These are phyloP conservation scores for Megaceryle torquata DNA, from an alignment of 2,113 vertebrate genomes.

Conservation along the genomic window DNA sequence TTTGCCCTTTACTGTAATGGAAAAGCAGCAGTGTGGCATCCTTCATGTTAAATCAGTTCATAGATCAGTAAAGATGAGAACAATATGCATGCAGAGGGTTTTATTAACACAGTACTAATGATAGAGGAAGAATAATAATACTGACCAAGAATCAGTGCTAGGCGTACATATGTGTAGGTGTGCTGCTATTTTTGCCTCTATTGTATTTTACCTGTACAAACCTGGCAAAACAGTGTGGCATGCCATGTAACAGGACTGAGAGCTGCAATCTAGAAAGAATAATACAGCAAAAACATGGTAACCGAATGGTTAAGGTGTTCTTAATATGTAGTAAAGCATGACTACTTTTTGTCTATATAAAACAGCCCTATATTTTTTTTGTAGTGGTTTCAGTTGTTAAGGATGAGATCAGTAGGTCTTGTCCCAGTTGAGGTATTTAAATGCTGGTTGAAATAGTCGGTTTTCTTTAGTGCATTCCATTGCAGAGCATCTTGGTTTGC, in stretches of 20 bases:
- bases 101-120: not conserved
- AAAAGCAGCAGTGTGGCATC: not conserved
- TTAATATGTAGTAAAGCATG: not conserved
- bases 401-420: not conserved
- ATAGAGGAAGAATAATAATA: not conserved
- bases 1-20: not conserved
- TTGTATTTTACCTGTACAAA: not conserved
- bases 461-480: not conserved
- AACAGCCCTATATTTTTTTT: not conserved
- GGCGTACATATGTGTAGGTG: not conserved
- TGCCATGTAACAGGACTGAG: not conserved
- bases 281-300: not conserved
- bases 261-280: not conserved
- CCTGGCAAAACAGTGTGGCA: not conserved
- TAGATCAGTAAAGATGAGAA: not conserved
- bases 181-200: not conserved
- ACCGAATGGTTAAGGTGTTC: not conserved
- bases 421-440: not conserved
- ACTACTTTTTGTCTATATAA: not conserved
- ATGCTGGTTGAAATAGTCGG: not conserved
- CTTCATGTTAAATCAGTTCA: not conserved
- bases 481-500: conserved; percentile 53
- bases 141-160: not conserved
- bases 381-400: not conserved
- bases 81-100: not conserved